A percentile compares a stretch with the other conserved stretches of the same genome.
phyloP scores from a whole-genome alignment of 2,797 vertebrate genomes.

The Spinus pinus region DNA sequence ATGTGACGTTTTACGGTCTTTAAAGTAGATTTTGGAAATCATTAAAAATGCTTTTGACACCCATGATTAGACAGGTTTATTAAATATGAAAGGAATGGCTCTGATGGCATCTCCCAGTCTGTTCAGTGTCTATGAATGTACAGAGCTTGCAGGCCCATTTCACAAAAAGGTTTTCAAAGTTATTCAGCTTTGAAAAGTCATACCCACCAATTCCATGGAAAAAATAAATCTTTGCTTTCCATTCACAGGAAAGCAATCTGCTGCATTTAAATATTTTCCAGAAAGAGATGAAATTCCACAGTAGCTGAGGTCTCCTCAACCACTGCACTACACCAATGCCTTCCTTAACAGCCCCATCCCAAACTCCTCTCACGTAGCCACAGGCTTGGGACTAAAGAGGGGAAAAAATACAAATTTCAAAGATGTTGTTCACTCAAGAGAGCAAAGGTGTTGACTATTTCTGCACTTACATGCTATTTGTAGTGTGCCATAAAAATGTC shows the following conservation, averaged over 20 bases:
- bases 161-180: background rate
- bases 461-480: background rate
- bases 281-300: background rate
- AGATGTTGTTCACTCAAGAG: background rate
- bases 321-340: background rate
- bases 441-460: background rate
- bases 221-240: background rate
- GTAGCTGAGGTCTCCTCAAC: background rate
- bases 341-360: background rate
- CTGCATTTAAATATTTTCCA: conserved; percentile 13
- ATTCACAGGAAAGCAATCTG: background rate
- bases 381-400: background rate
- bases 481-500: background rate
- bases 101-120: background rate
- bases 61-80: background rate
- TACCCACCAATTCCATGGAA: background rate
- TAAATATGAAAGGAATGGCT: background rate
- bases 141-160: background rate
- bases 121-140: background rate
- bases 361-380: background rate
- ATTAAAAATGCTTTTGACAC: background rate
- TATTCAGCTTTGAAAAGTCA: background rate
- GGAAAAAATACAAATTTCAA: background rate
- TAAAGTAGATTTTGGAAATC: background rate
- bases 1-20: background rate